A percentile compares a stretch with the other conserved stretches of the same genome.
phyloP scores from a whole-genome alignment of 2,888 invertebrate species.

The Chymomyza amoena region DNA sequence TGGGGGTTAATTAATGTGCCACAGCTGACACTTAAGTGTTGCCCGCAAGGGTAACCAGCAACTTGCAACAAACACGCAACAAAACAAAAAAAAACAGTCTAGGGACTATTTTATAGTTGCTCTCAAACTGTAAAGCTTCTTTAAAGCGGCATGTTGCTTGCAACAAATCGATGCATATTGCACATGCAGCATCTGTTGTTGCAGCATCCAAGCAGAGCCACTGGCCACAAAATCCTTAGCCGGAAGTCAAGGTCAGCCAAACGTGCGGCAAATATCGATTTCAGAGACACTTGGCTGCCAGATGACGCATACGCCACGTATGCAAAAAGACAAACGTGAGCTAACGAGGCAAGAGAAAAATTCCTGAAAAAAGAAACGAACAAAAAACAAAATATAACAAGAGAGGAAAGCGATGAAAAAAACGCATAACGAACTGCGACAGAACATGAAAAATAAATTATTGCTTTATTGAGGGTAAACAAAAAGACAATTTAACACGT shows the following conservation, averaged over 20 bases:
- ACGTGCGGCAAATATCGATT: slow-evolving; percentile 47
- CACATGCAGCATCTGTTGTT: slow-evolving; percentile 16
- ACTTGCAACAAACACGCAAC: background rate
- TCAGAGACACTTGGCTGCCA: slow-evolving; percentile 8
- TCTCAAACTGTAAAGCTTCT: slow-evolving; percentile 39
- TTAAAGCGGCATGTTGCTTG: slow-evolving; percentile 24
- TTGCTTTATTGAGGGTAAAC: slow-evolving; percentile 70
- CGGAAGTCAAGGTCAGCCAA: slow-evolving; percentile 51
- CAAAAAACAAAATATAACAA: background rate
- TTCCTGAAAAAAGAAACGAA: background rate
- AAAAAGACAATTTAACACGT: slow-evolving; percentile 74
- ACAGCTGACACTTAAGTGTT: background rate
- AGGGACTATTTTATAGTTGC: background rate
- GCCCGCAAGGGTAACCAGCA: background rate
- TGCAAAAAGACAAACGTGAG: slow-evolving; percentile 36
- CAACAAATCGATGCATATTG: slow-evolving; percentile 33
- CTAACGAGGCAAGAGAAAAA: slow-evolving; percentile 29
- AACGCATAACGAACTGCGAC: slow-evolving; percentile 51
- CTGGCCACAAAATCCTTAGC: slow-evolving; percentile 14
- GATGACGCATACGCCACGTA: slow-evolving; percentile 30
- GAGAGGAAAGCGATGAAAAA: background rate
- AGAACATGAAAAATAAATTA: slow-evolving; percentile 73
- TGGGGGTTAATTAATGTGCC: background rate
- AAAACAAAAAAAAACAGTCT: background rate
- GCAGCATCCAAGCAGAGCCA: slow-evolving; percentile 22